These are phyloP conservation scores for Altica lythri DNA, from an alignment of 2,888 invertebrate species.

Conservation along the genomic window DNA sequence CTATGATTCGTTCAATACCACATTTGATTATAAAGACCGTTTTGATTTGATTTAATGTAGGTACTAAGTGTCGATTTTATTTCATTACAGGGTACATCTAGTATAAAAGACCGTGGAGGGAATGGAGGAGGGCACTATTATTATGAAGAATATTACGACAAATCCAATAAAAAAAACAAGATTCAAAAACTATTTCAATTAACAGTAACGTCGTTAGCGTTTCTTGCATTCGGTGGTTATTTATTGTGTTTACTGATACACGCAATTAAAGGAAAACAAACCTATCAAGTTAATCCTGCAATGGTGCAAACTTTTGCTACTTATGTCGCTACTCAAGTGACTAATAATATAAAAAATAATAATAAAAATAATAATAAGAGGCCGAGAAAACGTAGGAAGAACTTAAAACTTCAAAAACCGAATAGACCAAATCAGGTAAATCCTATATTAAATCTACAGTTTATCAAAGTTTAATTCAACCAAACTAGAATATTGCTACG, in stretches of 20 bases:
- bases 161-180: slow-evolving; percentile 60
- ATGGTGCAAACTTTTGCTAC: slow-evolving; percentile 47
- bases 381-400: slow-evolving; percentile 25
- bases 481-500: too few relatives aligned
- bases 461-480: too few relatives aligned
- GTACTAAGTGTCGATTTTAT: too few relatives aligned
- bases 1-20: not conserved
- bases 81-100: slow-evolving; percentile 33
- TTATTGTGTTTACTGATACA: slow-evolving; percentile 77
- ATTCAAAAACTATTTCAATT: slow-evolving; percentile 76
- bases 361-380: slow-evolving; percentile 15
- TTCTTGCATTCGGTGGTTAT: slow-evolving; percentile 85
- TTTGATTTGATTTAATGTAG: too few relatives aligned
- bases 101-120: slow-evolving; percentile 45
- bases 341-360: slow-evolving; percentile 24
- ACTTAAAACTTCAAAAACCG: slow-evolving; percentile 20
- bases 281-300: slow-evolving; percentile 50
- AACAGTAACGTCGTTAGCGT: slow-evolving; percentile 78
- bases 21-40: too few relatives aligned
- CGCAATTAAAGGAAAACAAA: slow-evolving; percentile 68
- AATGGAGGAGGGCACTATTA: slow-evolving; percentile 28
- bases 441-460: too few relatives aligned
- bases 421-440: slow-evolving; percentile 14
- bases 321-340: slow-evolving; percentile 36
- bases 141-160: slow-evolving; percentile 41